Evolutionary conservation across 2,888 invertebrate species (phyloP), one percentile per base, ranked within the genome.

Genomic region (Dermolepida albohirtum): DNA sequence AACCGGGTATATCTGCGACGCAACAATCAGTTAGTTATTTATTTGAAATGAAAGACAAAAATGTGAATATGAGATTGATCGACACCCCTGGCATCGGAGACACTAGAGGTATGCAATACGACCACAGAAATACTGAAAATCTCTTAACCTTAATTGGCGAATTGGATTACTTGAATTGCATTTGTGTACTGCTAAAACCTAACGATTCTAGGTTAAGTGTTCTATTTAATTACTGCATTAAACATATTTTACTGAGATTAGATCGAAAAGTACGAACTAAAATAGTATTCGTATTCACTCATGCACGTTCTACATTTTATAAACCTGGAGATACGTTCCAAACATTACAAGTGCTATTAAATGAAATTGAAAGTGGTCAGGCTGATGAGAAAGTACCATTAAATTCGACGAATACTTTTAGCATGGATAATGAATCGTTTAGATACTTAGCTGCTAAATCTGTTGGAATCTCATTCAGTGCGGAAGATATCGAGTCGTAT

Each of bases 11-110:
- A 40, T 74, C 74, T 4, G 67, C 72, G 11, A 74, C 74, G 10
- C 74, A 74, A 66, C 34, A 65, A 16, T 59, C 82, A 92, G 94
- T 7, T 90, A 90, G 64, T 92, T 94, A 80, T 93, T 93, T 62
- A 5, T 75, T 74, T 67, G 70, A 69, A 39, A n/a, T 59, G 2
- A 63, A 68, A 0, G 52, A 62, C 54, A 66, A 62, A 16, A 43
- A 65, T 64, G 62, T 27, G 50, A 72, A 43, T 54, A 67, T 39
- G 74, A 72, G 68, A 59, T 68, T 81, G 16, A 82, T 82, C 22
- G 82, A 82, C 68, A 80, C 82, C 1, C 82, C 82, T 6, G 81
- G 81, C 7, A 78, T 81, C 10, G 75, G 74, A 8, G 76, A 76
- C 68, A 69, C 74, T 1, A 67, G 74, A 12, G 75, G 74, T n/a